Evolutionary conservation across 2,888 invertebrate genomes (phyloP).

Genomic region (Dendrolimus pini): DNA sequence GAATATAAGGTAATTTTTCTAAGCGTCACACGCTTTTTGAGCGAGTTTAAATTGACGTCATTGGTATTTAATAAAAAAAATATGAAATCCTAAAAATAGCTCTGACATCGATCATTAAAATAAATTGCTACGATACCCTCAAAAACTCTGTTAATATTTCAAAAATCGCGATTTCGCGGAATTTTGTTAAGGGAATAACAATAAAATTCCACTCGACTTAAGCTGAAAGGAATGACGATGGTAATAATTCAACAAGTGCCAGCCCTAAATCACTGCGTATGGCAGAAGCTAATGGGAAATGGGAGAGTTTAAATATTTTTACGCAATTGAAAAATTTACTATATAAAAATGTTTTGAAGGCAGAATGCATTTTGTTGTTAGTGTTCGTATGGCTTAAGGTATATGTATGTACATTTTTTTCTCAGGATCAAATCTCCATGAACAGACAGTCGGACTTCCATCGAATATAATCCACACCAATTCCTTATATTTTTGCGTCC

Average conservation of each 20-base stretch:
- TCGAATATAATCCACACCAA: too few species aligned
- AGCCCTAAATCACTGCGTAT: conserved; percentile 48
- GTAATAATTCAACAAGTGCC: conserved; percentile 37
- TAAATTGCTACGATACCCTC: not conserved
- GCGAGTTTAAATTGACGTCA: too few species aligned
- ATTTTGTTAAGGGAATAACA: conserved; percentile 18
- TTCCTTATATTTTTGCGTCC: too few species aligned
- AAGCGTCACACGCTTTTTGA: too few species aligned
- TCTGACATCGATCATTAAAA: not conserved
- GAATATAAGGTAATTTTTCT: too few species aligned
- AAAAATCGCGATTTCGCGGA: conserved; percentile 9
- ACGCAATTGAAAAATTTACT: conserved; percentile 41
- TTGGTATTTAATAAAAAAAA: too few species aligned
- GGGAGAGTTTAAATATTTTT: conserved; percentile 38
- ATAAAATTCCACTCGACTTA: conserved; percentile 33
- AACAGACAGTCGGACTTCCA: too few species aligned
- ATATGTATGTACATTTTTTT: too few species aligned
- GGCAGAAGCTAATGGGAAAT: conserved; percentile 47
- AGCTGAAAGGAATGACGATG: conserved; percentile 30
- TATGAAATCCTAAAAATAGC: too few species aligned
- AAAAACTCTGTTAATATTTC: conserved; percentile 4
- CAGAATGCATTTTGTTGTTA: not conserved
- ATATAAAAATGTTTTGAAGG: not conserved
- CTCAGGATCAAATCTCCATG: too few species aligned
- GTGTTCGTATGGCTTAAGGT: not conserved